Evolutionary conservation across 2,888 invertebrate species (phyloP), one percentile per base, ranked within the genome.

Genomic region (Loripinus fragilis): DNA sequence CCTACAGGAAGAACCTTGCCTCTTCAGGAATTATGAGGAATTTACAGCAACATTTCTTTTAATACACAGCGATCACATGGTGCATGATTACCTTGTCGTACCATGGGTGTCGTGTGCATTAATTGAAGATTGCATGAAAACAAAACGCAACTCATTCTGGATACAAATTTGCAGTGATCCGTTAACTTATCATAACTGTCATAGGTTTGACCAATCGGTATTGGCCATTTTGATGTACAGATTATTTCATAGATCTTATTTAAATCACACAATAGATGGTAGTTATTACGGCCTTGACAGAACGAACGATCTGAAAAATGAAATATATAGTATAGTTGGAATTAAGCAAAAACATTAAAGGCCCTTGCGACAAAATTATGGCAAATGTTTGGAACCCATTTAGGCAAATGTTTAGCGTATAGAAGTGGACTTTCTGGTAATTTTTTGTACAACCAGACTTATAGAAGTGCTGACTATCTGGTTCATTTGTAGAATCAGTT

Each of bases 91-190:
- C 20, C 12, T 48, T 5, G 5, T 48, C 5, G 5, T 5, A 20
- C 48, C 48, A 15, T 48, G 48, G 48, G n/a, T 48, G n/a, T 8
- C 48, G 20, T 48, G 48, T 20, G 48, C 48, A 20, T n/a, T 48
- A 5, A 48, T 48, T 48, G 48, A 48, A 48, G 48, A 48, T n/a
- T 48, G 48, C n/a, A 48, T 48, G 48, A 48, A 48, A 48, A 48
- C 48, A 5, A 48, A 20, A 20, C 48, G n/a, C n/a, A 5, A 48
- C n/a, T 10, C 12, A n/a, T 20, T 5, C 5, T 20, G 12, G 12
- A 48, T 48, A 15, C 8, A 15, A 20, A n/a, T 5, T 5, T 48
- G 48, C n/a, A 10, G 5, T 15, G 12, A 5, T 5, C 48, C 5
- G 12, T 5, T 5, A 48, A 15, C 12, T 10, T 48, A 48, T 48